Base-by-base conservation (phyloP, 2,797 vertebrate species). In the Urocyon cinereoargenteus region DNA sequence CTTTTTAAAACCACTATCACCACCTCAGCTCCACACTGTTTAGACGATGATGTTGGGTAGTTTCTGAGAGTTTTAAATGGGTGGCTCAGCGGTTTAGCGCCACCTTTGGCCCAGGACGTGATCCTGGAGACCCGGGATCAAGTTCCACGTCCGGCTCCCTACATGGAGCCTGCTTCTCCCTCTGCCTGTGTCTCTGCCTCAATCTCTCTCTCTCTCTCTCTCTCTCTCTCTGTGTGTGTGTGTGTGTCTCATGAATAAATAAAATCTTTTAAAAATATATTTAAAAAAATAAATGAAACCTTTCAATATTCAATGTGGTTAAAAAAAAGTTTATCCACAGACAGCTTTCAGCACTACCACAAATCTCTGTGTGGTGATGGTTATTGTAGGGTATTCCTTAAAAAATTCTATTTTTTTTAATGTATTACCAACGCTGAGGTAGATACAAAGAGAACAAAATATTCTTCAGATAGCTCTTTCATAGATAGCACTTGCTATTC, bases 281-380 rank as follows among this genome's bases (percentile, higher is more conserved):
- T 45, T 7, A 45, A 45, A 40, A 45, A 45, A 45, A 45, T 84
- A 86, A 92, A 70, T 31, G 64, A 83, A 96, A 55, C 55, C 13
- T 95, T 64, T 93, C 85, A 96, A 92, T 92, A 93, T 94, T 97
- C 94, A 68, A 95, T 34, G 13, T 77, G 40, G n/a, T 79, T 96
- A 28, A 75, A 86, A 92, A 51, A 83, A 87, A 81, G 61, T 53
- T 95, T 95, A 97, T 91, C 61, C 34, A 15, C 7, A 83, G 92
- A 75, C 36, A 15, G 26, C 92, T 86, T 96, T 97, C 51, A 93
- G 3, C 49, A 57, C 0, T 40, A 4, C 70, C 90, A 86, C 57
- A 79, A 62, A 75, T 95, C 94, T 96, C 53, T 62, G 15, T 61
- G 7, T 18, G 12, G 10, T 94, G 14, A 59, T 93, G 49, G 40